Evolutionary conservation across 2,797 vertebrate species (phyloP).

Genomic region (Myotis planiceps): DNA sequence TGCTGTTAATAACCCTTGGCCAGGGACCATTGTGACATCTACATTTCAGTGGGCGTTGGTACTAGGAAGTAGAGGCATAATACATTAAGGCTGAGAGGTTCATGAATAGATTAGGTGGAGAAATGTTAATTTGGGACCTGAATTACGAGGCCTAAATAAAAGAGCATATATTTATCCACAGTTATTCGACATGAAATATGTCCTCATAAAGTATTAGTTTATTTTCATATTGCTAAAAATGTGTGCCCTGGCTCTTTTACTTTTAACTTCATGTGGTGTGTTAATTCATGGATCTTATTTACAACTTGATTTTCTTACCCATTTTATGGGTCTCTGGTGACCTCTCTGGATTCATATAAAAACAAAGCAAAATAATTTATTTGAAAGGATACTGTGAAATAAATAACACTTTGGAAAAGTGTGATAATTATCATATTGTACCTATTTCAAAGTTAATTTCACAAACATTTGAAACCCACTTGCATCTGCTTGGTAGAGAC

Average conservation of each 20-base stretch:
- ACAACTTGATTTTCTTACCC: background rate
- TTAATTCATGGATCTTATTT: background rate
- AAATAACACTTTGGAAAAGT: background rate
- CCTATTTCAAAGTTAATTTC: conserved; percentile 72
- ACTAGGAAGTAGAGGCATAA: background rate
- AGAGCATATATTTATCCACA: background rate
- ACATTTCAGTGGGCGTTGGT: background rate
- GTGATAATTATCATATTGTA: conserved; percentile 44
- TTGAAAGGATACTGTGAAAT: background rate
- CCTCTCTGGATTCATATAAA: background rate
- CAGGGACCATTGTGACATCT: background rate
- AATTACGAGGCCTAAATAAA: conserved; percentile 40
- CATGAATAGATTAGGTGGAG: conserved; percentile 57
- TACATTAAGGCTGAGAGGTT: conserved; percentile 36
- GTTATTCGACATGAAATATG: background rate
- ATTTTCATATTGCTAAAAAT: background rate
- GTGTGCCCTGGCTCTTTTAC: background rate
- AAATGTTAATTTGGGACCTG: conserved; percentile 42
- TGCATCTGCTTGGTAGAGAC: background rate
- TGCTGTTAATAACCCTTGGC: background rate
- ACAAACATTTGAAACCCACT: conserved; percentile 55
- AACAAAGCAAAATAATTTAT: background rate
- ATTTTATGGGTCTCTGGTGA: background rate
- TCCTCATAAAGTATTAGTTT: conserved; percentile 10
- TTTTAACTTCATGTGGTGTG: background rate